A percentile compares a stretch with the other conserved stretches of the same genome.
These are phyloP conservation scores for Drosophila orena DNA, from an alignment of 1,140 invertebrate species.

Conservation along the genomic window DNA sequence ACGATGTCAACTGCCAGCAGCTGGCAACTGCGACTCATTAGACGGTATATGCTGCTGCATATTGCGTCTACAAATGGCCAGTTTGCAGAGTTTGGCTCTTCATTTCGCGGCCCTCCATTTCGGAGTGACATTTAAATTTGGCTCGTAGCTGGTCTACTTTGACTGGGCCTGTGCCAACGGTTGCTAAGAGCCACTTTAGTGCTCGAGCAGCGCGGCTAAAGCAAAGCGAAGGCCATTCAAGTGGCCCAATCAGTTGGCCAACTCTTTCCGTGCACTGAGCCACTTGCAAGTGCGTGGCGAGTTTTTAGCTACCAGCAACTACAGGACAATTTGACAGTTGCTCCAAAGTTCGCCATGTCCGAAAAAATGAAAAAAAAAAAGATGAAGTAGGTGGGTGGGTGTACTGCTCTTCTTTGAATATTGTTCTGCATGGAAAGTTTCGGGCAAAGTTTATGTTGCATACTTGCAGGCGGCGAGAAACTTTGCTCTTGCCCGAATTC, in stretches of 20 bases:
- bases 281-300: conserved; percentile 55
- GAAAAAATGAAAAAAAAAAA: too few species aligned
- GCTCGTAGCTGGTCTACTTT: neutral
- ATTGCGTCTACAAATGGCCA: conserved; percentile 6
- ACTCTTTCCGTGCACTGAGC: conserved; percentile 20
- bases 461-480: conserved; percentile 50
- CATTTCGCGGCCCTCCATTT: conserved; percentile 21
- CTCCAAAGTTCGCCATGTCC: conserved; percentile 24
- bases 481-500: conserved; percentile 42
- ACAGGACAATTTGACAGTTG: conserved; percentile 64
- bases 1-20: conserved; percentile 39
- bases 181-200: conserved; percentile 53
- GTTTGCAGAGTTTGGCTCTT: conserved; percentile 17
- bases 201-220: conserved; percentile 28
- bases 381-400: neutral
- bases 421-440: conserved; percentile 30
- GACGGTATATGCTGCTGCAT: conserved; percentile 10
- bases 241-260: conserved; percentile 47
- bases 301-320: conserved; percentile 55
- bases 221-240: conserved; percentile 44
- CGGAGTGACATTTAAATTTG: conserved; percentile 39
- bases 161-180: neutral
- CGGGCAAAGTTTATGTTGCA: conserved; percentile 36
- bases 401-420: conserved; percentile 24
- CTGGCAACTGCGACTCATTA: conserved; percentile 37